Conservation (phyloP, 2,888 invertebrate species). For the Melinaea menophilus region DNA sequence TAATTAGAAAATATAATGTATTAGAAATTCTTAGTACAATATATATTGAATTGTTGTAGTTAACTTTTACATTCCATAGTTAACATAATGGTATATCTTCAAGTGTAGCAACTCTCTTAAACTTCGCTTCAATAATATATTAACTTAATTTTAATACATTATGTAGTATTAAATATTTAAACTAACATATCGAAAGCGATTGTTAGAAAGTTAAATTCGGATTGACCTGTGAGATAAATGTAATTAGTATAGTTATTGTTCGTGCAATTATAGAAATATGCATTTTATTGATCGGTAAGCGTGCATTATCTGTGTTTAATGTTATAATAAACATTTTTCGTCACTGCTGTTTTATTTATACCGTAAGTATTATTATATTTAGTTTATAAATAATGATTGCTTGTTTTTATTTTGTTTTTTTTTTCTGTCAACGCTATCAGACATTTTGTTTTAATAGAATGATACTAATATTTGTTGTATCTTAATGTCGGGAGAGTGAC, state of each 20-base stretch:
- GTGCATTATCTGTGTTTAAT: slow-evolving; percentile 58
- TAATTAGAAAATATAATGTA: background rate
- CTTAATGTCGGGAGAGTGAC: slow-evolving; percentile 14
- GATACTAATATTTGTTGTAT: slow-evolving; percentile 2
- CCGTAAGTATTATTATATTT: slow-evolving; percentile 10
- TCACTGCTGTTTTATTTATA: slow-evolving; percentile 36
- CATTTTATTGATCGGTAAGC: slow-evolving; percentile 43
- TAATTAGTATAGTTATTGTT: slow-evolving; percentile 30
- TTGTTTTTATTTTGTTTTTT: background rate
- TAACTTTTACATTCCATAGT: slow-evolving; percentile 24
- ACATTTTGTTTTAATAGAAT: background rate
- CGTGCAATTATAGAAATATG: slow-evolving; percentile 62
- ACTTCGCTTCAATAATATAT: too few species aligned
- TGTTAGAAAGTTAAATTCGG: too few species aligned
- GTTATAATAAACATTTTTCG: slow-evolving; percentile 73
- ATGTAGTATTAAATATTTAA: too few species aligned
- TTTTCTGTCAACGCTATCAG: background rate
- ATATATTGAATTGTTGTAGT: background rate
- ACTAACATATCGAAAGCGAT: too few species aligned
- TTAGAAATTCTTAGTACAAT: background rate
- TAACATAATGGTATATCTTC: background rate
- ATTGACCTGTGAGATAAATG: slow-evolving; percentile 13
- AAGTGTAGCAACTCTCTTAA: too few species aligned
- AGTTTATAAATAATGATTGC: too few species aligned
- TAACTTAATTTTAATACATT: too few species aligned